Base-by-base conservation (phyloP, 2,113 vertebrate genomes). In the Sciurus niger region DNA sequence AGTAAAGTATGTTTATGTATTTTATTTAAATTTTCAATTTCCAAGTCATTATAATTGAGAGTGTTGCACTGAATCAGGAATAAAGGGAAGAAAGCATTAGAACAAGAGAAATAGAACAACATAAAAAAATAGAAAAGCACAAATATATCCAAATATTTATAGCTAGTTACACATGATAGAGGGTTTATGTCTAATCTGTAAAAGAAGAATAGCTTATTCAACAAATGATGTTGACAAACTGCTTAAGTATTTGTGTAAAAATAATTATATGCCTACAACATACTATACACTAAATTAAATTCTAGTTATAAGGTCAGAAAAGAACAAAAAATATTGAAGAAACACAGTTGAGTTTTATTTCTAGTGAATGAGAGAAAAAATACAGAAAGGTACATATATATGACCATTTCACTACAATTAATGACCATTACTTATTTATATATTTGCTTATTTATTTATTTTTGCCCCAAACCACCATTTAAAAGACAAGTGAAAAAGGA, bases 1-100 rank as follows among this genome's bases (percentile, higher is more conserved):
- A 84, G 70, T 95, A 43, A 51, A 72, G 73, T 84, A 30, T 58
- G 72, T 80, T 84, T 46, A 63, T 63, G 80, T 30, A 32, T 67
- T 76, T 67, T 88, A 86, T 65, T 87, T 70, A 72, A 73, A 85
- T 92, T 94, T 84, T 92, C 12, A 43, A 28, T 84, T 85, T n/a
- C 34, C 51, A 84, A 88, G 55, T 60, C 48, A 68, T 74, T 58
- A 78, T 65, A 77, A 58, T n/a, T 51, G 25, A 95, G 7, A 78
- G 34, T 37, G 9, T 14, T 84, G 13, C 11, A 51, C 2, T 48
- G 16, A 80, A 89, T 70, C 51, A 76, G 48, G 1, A 89, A 80
- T 76, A 76, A 58, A 77, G 8, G 32, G 11, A 91, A 89, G 2
- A 83, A 37, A 60, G 78, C 24, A 65, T 37, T 46, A 51, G 25